phyloP scores from a whole-genome alignment of 2,888 invertebrate genomes.

The Eupeodes latifasciatus region DNA sequence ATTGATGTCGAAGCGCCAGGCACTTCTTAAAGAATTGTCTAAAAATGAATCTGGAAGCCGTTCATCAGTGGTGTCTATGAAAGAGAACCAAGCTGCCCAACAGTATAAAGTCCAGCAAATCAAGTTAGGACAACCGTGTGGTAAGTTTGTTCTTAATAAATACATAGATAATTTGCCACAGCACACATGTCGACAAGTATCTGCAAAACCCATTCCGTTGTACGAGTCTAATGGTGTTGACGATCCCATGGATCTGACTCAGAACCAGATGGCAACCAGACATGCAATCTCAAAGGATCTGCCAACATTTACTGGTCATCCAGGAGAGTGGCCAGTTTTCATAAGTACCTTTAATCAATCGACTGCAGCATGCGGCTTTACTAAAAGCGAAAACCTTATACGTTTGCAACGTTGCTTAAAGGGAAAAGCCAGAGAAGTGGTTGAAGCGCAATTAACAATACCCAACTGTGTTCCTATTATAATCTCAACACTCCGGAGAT shows the following conservation, averaged over 20 bases:
- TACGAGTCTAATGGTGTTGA: not conserved
- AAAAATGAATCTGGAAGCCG: no score
- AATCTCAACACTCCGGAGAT: no score
- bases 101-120: no score
- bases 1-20: no score
- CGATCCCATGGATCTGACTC: not conserved
- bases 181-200: not conserved
- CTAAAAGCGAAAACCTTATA: constrained; percentile 57
- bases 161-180: no score
- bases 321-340: constrained; percentile 73
- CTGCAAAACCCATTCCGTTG: not conserved
- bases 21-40: no score
- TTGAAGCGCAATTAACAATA: constrained; percentile 54
- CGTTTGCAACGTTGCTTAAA: constrained; percentile 56
- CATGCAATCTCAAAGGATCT: constrained; percentile 24
- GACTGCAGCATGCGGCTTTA: constrained; percentile 49
- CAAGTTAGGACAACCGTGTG: no score
- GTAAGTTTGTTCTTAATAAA: no score
- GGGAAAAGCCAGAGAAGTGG: constrained; percentile 51
- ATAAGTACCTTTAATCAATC: constrained; percentile 52
- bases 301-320: constrained; percentile 63
- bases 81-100: no score
- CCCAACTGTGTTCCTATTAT: no score
- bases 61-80: no score
- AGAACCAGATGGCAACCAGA: not conserved